phyloP scores from a whole-genome alignment of 1,140 invertebrate species.

The Drosophila tristis region DNA sequence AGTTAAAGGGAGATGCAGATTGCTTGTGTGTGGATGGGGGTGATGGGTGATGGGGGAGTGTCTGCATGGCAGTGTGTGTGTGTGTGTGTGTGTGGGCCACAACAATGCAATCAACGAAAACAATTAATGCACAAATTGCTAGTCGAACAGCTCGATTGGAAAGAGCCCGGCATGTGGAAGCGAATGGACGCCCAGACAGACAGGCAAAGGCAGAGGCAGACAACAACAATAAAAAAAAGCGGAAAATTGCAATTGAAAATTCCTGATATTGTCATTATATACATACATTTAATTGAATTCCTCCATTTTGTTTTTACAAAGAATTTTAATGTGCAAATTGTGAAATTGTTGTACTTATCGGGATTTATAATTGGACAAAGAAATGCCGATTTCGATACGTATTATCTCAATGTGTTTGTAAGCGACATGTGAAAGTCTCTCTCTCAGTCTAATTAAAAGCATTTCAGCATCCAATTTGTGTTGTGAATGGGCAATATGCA shows the following conservation, averaged over 20 bases:
- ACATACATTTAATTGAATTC: slow-evolving; percentile 13
- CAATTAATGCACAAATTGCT: slow-evolving; percentile 78
- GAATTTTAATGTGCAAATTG: slow-evolving; percentile 1
- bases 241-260: slow-evolving; percentile 8
- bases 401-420: too few relatives aligned
- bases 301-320: slow-evolving; percentile 3
- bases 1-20: slow-evolving; percentile 8
- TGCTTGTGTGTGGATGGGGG: slow-evolving; percentile 9
- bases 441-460: too few relatives aligned
- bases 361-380: too few relatives aligned
- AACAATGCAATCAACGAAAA: slow-evolving; percentile 73
- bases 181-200: background rate
- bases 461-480: too few relatives aligned
- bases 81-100: slow-evolving; percentile 9
- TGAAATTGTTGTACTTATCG: too few relatives aligned
- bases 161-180: slow-evolving; percentile 18
- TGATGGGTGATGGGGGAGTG: too few relatives aligned
- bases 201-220: background rate
- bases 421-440: too few relatives aligned
- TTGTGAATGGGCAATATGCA: too few relatives aligned
- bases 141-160: slow-evolving; percentile 53
- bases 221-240: slow-evolving; percentile 17
- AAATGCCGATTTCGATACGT: too few relatives aligned
- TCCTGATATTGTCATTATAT: slow-evolving; percentile 7
- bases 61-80: background rate